Base-by-base conservation (phyloP, 2,888 invertebrate species). In the Yponomeuta malinellus region DNA sequence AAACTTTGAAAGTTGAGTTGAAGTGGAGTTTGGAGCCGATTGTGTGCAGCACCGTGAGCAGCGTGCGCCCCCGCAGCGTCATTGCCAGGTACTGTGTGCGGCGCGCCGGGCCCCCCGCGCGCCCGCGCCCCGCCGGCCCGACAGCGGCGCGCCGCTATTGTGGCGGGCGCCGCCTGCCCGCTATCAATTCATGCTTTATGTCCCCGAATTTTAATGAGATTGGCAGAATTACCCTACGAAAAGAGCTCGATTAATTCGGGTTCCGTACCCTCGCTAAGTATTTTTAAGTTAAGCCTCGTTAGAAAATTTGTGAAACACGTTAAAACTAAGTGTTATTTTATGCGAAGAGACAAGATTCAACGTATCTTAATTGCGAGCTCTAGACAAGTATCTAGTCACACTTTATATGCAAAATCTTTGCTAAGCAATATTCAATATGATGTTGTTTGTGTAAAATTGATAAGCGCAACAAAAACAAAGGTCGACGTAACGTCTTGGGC, bases 71-170 rank as follows among this genome's bases (percentile, higher is more conserved):
- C 43, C 23, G 78, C 86, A 80, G 81, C 83, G 80, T 81, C 84
- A 84, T 81, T 81, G 84, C 81, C 87, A 90, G 90, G 90, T 90
- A 90, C 88, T 83, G 85, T 81, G 78, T 83, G 79, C 77, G 15
- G 71, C 37, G 68, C 23, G 67, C 71, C 52, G 69, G 71, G 71
- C 76, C 75, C 59, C 71, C 43, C 71, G 71, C 65, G 67, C 72
- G 73, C 76, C 76, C 80, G 73, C 76, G 73, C 76, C 76, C 79
- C 73, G 76, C 76, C 78, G 77, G 74, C 81, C 75, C 80, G 76
- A 72, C 78, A 77, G 75, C 79, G 75, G 69, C 63, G 63, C 52
- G 52, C 43, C 37, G 12, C 70, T 70, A 63, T 70, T 63, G 70
- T 23, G 63, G 63, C 70, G 63, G 43, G 43, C 43, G 43, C 43